Percentiles rank a stretch among this genome's conserved stretches.
phyloP scores from a whole-genome alignment of 2,113 vertebrate species.

The Alouatta palliata region DNA sequence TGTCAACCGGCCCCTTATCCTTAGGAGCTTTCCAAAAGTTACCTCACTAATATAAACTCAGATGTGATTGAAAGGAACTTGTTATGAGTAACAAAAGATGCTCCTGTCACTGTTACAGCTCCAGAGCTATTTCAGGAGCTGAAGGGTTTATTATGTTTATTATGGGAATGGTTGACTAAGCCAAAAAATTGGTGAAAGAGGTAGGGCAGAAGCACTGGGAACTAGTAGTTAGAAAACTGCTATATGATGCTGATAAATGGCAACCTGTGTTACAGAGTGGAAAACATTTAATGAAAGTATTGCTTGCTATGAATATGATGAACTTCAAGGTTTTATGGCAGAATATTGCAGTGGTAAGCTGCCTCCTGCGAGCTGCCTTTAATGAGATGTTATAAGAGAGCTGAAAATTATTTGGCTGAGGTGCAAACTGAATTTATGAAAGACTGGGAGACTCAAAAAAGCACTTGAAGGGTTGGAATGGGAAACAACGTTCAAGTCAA shows the following conservation, averaged over 20 bases:
- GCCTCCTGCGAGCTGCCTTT: background rate
- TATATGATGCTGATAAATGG: background rate
- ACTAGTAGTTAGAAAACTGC: background rate
- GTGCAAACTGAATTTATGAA: background rate
- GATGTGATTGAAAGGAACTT: background rate
- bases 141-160: background rate
- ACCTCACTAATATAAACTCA: background rate
- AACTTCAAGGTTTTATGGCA: background rate
- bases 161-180: background rate
- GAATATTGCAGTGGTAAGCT: background rate
- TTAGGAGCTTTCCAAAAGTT: background rate
- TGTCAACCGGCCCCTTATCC: background rate
- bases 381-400: background rate
- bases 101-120: background rate
- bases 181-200: background rate
- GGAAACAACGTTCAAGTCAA: background rate
- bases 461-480: background rate
- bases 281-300: background rate
- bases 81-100: background rate
- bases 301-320: background rate
- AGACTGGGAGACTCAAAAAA: background rate
- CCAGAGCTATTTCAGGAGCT: background rate
- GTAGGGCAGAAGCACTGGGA: background rate
- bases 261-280: background rate
- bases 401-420: background rate